Percentiles rank a stretch among this genome's conserved stretches.
Conservation (phyloP, 1,140 invertebrate species). For the Ptiloglossa arizonensis region DNA sequence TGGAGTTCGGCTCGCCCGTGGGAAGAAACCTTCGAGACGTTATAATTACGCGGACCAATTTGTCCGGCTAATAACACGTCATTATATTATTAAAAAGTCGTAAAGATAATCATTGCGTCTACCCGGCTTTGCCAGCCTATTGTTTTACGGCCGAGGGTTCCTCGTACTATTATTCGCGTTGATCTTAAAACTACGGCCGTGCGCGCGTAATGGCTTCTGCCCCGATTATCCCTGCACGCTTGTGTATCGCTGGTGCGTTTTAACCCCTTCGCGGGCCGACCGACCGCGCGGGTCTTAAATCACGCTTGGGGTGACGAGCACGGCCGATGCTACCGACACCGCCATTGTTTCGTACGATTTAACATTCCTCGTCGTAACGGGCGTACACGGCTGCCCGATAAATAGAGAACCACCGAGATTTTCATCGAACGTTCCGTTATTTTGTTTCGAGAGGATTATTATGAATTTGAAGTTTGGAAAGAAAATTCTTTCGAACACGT, state of each 20-base stretch:
- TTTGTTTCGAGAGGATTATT: too few relatives aligned
- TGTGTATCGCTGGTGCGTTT: neutral
- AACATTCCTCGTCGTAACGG: neutral
- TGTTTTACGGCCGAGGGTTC: constrained; percentile 30
- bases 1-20: constrained; percentile 13
- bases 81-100: constrained; percentile 48
- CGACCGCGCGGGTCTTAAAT: constrained; percentile 3
- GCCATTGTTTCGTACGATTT: neutral
- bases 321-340: neutral
- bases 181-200: constrained; percentile 11
- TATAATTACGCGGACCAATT: constrained; percentile 48
- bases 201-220: constrained; percentile 11
- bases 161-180: constrained; percentile 1
- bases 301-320: constrained; percentile 4
- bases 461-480: too few relatives aligned
- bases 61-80: constrained; percentile 44
- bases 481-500: too few relatives aligned
- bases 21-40: constrained; percentile 28
- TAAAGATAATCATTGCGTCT: constrained; percentile 51
- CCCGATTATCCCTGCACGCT: constrained; percentile 10
- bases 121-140: constrained; percentile 37
- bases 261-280: neutral
- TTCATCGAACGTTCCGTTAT: too few relatives aligned
- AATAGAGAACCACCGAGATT: too few relatives aligned
- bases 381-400: too few relatives aligned